phyloP scores from a whole-genome alignment of 2,113 vertebrate genomes.

The Petroica traversi region DNA sequence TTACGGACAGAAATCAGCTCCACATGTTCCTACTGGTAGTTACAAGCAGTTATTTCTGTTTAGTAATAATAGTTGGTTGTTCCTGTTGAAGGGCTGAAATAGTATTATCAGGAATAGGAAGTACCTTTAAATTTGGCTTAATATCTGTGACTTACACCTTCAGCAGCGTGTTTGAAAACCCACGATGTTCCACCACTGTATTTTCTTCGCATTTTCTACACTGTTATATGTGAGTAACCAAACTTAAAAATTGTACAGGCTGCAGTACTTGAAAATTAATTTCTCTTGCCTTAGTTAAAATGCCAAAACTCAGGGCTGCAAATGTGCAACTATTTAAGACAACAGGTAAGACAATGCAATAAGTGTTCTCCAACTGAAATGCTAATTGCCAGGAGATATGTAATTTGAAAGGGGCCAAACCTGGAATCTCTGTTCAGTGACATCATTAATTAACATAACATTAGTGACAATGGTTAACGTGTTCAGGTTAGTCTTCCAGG shows the following conservation, averaged over 20 bases:
- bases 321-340: background rate
- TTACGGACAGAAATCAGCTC: background rate
- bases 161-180: background rate
- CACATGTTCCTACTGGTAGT: background rate
- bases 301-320: background rate
- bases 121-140: background rate
- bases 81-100: background rate
- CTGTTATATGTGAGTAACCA: background rate
- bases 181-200: background rate
- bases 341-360: background rate
- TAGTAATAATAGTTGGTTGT: background rate
- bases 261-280: background rate
- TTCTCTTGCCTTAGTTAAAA: background rate
- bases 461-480: background rate
- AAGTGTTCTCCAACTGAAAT: background rate
- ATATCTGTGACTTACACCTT: background rate
- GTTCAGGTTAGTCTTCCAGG: background rate
- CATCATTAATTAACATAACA: background rate
- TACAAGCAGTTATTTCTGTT: background rate
- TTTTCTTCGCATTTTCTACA: background rate
- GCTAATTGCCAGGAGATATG: background rate
- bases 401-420: background rate
- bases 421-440: background rate
- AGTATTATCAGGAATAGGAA: background rate
- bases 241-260: background rate